Base-by-base conservation (phyloP, 2,888 invertebrate species). In the Leucozona laternaria region DNA sequence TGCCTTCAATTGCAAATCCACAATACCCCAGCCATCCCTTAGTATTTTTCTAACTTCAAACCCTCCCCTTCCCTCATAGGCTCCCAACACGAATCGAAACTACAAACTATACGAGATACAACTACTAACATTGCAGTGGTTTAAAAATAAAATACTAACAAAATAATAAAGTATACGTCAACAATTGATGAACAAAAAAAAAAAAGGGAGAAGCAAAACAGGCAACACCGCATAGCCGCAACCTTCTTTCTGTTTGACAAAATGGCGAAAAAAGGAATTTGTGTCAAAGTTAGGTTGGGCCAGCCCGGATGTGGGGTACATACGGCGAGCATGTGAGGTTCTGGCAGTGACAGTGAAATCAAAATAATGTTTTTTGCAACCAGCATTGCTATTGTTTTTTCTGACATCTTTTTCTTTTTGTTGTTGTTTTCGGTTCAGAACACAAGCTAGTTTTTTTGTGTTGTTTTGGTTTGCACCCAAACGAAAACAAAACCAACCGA, bases 131-230 rank as follows among this genome's bases (percentile, higher is more conserved):
- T 37, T 68, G 70, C 80, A 76, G 60, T 75, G 53, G 62, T 81
- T 76, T 76, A 76, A 76, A 81, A 81, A 81, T 81, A 64, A 45
- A 64, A 64, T 62, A 62, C 25, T 17, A 45, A 45, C 45, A 45
- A 45, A 11, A 11, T 28, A 79, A 50, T 58, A 73, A 79, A 75
- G 22, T 22, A n/a, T n/a, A 62, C 34, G 22, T 45, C 73, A 75
- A 80, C 66, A 68, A 68, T 68, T 75, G 22, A 28, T 43, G 43
- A 45, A 64, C 11, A 64, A 13, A 40, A 60, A 60, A 8, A 25
- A 20, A 6, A 34, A 22, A n/a, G n/a, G n/a, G n/a, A 40, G 10
- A 37, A 60, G 17, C 25, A 43, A 5, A 34, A 1, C 31, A 17
- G 10, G 1, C 45, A 45, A 20, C 45, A 43, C 40, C 28, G 11